These are phyloP conservation scores for Loriculus beryllinus DNA, from an alignment of 2,797 vertebrate species.

Conservation along the genomic window DNA sequence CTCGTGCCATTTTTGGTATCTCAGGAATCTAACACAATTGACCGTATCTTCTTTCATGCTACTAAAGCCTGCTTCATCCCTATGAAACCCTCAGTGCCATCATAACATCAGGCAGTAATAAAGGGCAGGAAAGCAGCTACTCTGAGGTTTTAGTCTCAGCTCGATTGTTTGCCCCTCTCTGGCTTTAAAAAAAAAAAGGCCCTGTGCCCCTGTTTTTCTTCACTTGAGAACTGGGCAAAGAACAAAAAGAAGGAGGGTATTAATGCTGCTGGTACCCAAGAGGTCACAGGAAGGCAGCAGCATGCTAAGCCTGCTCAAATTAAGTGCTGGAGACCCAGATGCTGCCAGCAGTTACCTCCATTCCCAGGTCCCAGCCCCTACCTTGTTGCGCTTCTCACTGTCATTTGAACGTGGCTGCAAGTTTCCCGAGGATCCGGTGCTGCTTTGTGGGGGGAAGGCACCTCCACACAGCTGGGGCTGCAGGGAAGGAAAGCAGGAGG, in stretches of 20 bases:
- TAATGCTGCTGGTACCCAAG: not conserved
- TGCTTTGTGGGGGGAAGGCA: not conserved
- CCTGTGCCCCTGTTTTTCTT: not conserved
- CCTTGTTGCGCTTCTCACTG: slow-evolving; percentile 49
- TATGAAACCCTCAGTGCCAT: fast-evolving
- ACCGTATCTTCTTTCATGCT: not conserved
- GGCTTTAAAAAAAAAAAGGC: not conserved
- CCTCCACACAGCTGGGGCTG: slow-evolving; percentile 27
- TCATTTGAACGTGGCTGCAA: not conserved
- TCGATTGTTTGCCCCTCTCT: not conserved
- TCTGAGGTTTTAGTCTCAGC: not conserved
- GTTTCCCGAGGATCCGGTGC: not conserved
- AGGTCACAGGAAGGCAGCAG: not conserved
- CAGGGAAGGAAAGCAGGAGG: not conserved
- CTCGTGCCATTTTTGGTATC: not conserved
- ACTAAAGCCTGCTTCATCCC: not conserved
- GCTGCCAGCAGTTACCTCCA: not conserved
- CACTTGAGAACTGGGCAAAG: not conserved
- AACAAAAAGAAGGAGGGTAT: not conserved
- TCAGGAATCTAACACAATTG: not conserved
- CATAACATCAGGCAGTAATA: not conserved
- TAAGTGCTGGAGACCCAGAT: not conserved
- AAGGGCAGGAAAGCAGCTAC: not conserved
- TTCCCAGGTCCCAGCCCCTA: not conserved
- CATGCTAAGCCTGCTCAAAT: not conserved